Conservation (phyloP, 2,113 vertebrate genomes). For the Anoura caudifer region DNA sequence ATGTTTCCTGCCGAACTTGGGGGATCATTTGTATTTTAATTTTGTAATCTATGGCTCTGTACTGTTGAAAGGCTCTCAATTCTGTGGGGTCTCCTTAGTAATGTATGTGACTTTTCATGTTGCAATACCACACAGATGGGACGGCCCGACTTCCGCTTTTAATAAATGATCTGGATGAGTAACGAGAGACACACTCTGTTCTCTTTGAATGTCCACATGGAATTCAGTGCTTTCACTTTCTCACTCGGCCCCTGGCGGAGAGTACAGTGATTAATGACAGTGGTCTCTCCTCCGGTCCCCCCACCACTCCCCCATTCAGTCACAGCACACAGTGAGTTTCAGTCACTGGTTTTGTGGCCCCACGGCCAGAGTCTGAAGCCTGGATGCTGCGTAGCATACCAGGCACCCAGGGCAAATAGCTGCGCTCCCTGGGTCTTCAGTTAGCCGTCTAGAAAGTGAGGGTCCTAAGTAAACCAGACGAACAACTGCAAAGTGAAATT, state of each 20-base stretch:
- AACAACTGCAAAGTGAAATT: neutral
- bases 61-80: slow-evolving; percentile 79
- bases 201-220: neutral
- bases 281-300: neutral
- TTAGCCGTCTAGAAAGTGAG: neutral
- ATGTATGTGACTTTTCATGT: slow-evolving; percentile 79
- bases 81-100: slow-evolving; percentile 80
- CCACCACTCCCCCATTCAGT: neutral
- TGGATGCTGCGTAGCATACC: neutral
- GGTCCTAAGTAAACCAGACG: neutral
- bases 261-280: neutral
- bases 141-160: slow-evolving; percentile 77
- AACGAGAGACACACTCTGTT: slow-evolving; percentile 58
- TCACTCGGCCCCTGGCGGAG: neutral
- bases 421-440: neutral
- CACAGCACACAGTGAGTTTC: neutral
- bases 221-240: neutral
- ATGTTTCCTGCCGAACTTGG: slow-evolving; percentile 81
- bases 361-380: neutral
- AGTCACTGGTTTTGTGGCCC: neutral
- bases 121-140: slow-evolving; percentile 78
- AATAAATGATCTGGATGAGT: slow-evolving; percentile 83
- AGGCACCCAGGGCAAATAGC: neutral
- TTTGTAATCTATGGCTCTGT: slow-evolving; percentile 81
- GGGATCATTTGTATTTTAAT: slow-evolving; percentile 83